Conservation (phyloP, 2,797 vertebrate genomes). For the Chiloscyllium punctatum region DNA sequence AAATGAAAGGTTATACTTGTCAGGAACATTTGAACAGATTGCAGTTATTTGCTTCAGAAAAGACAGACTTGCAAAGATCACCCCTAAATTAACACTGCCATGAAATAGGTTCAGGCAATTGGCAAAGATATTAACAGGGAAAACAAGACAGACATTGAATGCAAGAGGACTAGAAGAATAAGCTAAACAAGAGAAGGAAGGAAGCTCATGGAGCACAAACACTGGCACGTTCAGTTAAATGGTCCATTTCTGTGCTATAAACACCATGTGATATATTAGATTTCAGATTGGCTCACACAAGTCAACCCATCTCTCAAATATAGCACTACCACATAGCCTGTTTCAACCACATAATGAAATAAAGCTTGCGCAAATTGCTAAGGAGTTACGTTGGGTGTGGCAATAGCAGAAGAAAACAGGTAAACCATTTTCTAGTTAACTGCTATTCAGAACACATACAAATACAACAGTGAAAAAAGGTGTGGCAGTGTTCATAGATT, state of each 20-base stretch:
- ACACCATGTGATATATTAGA: neutral
- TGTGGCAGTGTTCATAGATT: neutral
- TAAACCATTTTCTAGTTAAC: neutral
- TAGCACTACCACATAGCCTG: neutral
- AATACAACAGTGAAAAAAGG: too few species aligned
- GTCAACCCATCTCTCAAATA: neutral
- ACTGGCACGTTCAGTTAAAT: neutral
- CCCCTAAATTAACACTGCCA: neutral
- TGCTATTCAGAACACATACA: neutral
- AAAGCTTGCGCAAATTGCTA: neutral
- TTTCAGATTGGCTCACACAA: neutral
- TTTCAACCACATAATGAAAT: neutral
- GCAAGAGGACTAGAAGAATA: too few species aligned
- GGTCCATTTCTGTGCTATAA: neutral
- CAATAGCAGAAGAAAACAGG: neutral
- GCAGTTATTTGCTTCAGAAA: neutral
- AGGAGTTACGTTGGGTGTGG: neutral
- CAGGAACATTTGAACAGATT: neutral
- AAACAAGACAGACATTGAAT: neutral
- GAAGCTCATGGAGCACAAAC: neutral
- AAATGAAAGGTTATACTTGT: neutral
- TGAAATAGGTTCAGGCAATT: neutral
- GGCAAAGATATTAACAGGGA: neutral
- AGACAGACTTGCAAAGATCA: neutral
- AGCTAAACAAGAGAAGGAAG: too few species aligned